These are phyloP conservation scores for Trematomus loennbergii DNA, from an alignment of 2,113 vertebrate genomes.

Conservation along the genomic window DNA sequence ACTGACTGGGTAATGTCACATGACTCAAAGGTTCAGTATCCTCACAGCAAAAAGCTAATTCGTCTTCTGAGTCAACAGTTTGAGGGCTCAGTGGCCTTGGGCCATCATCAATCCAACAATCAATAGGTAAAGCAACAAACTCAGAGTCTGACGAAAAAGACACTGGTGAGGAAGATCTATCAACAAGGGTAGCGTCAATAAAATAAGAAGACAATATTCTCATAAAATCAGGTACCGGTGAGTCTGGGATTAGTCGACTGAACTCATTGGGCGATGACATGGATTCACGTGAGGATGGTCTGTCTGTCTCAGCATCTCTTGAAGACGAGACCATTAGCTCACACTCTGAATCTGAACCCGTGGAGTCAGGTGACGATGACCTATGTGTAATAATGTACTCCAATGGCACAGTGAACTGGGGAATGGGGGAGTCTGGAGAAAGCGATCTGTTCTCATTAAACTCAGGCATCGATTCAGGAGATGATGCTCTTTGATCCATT, in stretches of 20 bases:
- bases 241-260: slow-evolving; percentile 62
- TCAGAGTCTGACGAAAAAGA: slow-evolving; percentile 72
- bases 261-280: slow-evolving; percentile 55
- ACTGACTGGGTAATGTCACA: slow-evolving; percentile 34
- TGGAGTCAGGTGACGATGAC: slow-evolving; percentile 68
- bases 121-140: slow-evolving; percentile 59
- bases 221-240: slow-evolving; percentile 72
- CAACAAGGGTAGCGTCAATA: slow-evolving; percentile 32
- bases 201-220: slow-evolving; percentile 72
- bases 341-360: slow-evolving; percentile 56
- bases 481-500: slow-evolving; percentile 59
- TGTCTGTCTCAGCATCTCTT: slow-evolving; percentile 52
- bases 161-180: slow-evolving; percentile 68
- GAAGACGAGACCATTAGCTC: slow-evolving; percentile 58
- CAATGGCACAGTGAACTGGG: slow-evolving; percentile 53
- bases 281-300: slow-evolving; percentile 77
- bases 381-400: slow-evolving; percentile 6
- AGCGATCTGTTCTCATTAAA: slow-evolving; percentile 58
- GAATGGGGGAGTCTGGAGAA: slow-evolving; percentile 74
- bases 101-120: slow-evolving; percentile 68
- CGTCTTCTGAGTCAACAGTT: slow-evolving; percentile 54
- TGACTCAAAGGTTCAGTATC: slow-evolving; percentile 41
- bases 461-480: slow-evolving; percentile 69
- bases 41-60: slow-evolving; percentile 24
- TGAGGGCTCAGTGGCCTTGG: slow-evolving; percentile 63